A percentile compares a stretch with the other conserved stretches of the same genome.
phyloP scores from a whole-genome alignment of 92 coral and sea anemone genomes.

The Epizoanthus ramosus region DNA sequence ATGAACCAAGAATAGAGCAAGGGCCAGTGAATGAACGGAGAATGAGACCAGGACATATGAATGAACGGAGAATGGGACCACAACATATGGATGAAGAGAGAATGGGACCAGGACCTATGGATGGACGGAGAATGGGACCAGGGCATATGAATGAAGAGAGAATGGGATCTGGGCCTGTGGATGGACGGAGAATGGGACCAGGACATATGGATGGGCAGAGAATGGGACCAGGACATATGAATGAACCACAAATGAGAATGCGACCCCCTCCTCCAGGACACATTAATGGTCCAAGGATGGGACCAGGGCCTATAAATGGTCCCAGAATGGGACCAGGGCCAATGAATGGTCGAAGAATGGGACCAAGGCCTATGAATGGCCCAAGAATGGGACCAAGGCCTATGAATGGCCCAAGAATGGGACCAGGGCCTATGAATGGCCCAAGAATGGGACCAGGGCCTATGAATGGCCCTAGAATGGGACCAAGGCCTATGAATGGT shows the following conservation, averaged over 20 bases:
- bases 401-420: neutral
- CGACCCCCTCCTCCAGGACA: too few species aligned
- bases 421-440: neutral
- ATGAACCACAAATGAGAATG: neutral
- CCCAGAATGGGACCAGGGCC: neutral
- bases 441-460: neutral
- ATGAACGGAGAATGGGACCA: neutral
- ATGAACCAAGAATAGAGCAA: neutral
- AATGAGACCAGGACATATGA: neutral
- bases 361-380: neutral
- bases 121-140: neutral
- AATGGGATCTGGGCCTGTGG: neutral
- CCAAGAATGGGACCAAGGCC: neutral
- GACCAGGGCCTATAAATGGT: slow-evolving; percentile 4
- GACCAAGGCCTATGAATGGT: neutral
- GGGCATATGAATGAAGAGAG: neutral
- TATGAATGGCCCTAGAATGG: neutral
- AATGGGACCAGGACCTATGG: slow-evolving; percentile 14
- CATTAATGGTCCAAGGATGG: neutral
- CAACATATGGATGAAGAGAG: neutral
- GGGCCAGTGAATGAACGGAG: neutral
- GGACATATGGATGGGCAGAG: neutral
- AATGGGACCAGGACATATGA: slow-evolving; percentile 2
- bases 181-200: slow-evolving; percentile 5
- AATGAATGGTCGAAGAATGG: slow-evolving; percentile 1